These are phyloP conservation scores for Oreochromis grahami DNA, from an alignment of 2,797 vertebrate species.

Conservation along the genomic window DNA sequence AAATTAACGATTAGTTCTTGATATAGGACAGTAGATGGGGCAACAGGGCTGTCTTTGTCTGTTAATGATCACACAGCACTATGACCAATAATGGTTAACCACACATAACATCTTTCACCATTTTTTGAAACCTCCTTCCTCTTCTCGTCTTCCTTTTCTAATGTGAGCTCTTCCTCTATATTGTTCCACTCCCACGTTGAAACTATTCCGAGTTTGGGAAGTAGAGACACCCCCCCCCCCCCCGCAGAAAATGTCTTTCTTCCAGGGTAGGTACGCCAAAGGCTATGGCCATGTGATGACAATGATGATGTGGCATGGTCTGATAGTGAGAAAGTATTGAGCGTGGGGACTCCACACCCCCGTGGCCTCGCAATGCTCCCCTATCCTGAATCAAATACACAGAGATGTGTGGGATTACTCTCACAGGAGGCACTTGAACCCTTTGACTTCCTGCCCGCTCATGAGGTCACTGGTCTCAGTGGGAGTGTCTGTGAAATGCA, in stretches of 20 bases:
- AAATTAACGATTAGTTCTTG: constrained; percentile 58
- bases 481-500: constrained; percentile 77
- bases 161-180: constrained; percentile 50
- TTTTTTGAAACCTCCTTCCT: constrained; percentile 37
- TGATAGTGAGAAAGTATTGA: constrained; percentile 59
- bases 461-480: constrained; percentile 79
- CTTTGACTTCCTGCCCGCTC: constrained; percentile 79
- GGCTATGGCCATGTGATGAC: constrained; percentile 18
- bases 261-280: not conserved
- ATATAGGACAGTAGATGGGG: not conserved
- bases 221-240: constrained; percentile 40
- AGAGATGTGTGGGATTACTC: constrained; percentile 78
- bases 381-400: constrained; percentile 45
- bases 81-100: constrained; percentile 33
- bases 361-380: constrained; percentile 7
- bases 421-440: constrained; percentile 78
- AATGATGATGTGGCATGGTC: constrained; percentile 49
- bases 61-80: not conserved
- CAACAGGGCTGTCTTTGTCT: constrained; percentile 37
- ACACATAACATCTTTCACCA: constrained; percentile 23
- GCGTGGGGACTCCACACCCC: constrained; percentile 54
- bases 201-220: constrained; percentile 18
- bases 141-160: constrained; percentile 30
- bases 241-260: constrained; percentile 21
- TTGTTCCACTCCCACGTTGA: constrained; percentile 62